A percentile compares a stretch with the other conserved stretches of the same genome.
phyloP scores from a whole-genome alignment of 2,797 vertebrate species.

The Tamandua tetradactyla region DNA sequence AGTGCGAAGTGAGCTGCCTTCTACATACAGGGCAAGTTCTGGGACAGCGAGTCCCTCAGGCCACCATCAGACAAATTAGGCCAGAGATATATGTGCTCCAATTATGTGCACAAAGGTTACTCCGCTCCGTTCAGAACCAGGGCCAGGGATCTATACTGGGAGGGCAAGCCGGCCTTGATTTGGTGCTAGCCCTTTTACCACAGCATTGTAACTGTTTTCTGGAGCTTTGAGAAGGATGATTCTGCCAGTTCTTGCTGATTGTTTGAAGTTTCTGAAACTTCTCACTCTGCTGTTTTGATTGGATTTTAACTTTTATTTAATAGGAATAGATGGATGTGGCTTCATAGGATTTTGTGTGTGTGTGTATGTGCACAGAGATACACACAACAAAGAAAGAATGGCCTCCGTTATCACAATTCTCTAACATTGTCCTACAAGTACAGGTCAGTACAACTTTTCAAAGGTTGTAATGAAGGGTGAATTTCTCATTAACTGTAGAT shows the following conservation, averaged over 20 bases:
- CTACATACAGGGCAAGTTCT: too few relatives aligned
- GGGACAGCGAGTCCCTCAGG: too few relatives aligned
- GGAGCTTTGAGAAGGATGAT: too few relatives aligned
- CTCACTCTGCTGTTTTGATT: too few relatives aligned
- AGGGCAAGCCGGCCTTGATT: too few relatives aligned
- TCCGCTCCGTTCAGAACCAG: too few relatives aligned
- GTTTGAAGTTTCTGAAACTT: neutral
- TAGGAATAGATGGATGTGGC: neutral
- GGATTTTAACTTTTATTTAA: neutral
- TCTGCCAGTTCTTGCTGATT: too few relatives aligned
- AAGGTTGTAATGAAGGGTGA: constrained; percentile 5
- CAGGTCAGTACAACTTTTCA: neutral
- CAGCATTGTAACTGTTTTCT: neutral
- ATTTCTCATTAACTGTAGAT: neutral
- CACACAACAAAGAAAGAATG: neutral
- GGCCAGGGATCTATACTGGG: too few relatives aligned
- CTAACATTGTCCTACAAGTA: neutral
- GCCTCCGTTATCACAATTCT: neutral
- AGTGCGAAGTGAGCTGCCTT: too few relatives aligned
- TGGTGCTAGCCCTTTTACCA: neutral
- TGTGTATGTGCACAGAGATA: neutral
- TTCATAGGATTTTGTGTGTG: neutral
- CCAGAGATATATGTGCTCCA: too few relatives aligned
- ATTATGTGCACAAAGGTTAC: too few relatives aligned
- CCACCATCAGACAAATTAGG: too few relatives aligned